Evolutionary conservation across 2,113 vertebrate species (phyloP).

Genomic region (Podarcis cretensis): DNA sequence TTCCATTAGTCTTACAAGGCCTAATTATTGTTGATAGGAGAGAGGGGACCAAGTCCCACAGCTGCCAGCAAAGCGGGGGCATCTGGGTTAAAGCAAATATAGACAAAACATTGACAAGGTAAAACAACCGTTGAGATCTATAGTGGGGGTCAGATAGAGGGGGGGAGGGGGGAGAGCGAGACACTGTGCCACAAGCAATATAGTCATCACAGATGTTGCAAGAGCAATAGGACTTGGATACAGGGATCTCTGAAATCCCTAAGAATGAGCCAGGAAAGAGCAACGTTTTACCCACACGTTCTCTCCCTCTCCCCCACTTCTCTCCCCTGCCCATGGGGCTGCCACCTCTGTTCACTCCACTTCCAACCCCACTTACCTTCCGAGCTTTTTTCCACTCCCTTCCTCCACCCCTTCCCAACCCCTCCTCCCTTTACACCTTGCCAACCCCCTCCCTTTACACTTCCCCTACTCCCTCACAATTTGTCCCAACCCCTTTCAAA

Average conservation of each 20-base stretch:
- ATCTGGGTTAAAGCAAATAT: conserved; percentile 69
- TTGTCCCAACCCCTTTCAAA: no score
- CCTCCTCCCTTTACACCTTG: background rate
- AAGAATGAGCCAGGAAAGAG: background rate
- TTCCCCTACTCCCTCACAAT: no score
- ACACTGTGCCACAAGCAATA: background rate
- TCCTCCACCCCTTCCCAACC: background rate
- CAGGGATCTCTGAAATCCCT: background rate
- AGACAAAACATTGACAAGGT: conserved; percentile 62
- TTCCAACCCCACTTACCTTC: no score
- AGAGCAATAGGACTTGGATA: background rate
- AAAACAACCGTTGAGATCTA: conserved; percentile 42
- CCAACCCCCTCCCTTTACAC: no score
- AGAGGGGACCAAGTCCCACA: conserved; percentile 68
- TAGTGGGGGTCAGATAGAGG: conserved; percentile 22
- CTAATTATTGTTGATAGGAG: conserved; percentile 82
- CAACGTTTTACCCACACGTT: background rate
- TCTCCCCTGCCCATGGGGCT: no score
- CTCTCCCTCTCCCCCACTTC: no score
- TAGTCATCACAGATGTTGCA: background rate
- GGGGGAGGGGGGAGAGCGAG: background rate
- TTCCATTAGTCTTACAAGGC: conserved; percentile 88
- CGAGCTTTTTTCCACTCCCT: background rate
- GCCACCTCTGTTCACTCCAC: no score
- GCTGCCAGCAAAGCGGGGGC: conserved; percentile 65